Conservation (phyloP, 2,888 invertebrate genomes). For the Noctua comes region DNA sequence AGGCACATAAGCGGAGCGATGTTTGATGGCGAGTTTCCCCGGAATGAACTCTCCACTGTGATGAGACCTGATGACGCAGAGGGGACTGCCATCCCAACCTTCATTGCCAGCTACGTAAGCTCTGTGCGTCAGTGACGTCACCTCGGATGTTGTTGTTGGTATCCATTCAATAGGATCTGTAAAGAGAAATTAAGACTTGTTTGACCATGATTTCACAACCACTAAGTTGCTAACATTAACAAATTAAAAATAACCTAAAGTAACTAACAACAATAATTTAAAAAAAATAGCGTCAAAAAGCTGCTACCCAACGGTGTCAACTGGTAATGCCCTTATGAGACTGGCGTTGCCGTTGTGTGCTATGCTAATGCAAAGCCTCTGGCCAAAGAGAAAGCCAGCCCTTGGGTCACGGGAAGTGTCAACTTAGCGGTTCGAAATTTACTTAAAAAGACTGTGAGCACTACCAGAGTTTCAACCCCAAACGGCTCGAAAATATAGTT, state of each 20-base stretch:
- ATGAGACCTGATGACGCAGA: constrained; percentile 86
- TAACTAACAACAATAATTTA: too few species aligned
- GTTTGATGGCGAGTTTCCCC: constrained; percentile 84
- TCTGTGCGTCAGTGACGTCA: constrained; percentile 72
- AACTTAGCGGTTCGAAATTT: too few species aligned
- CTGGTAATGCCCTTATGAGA: neutral
- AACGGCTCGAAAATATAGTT: too few species aligned
- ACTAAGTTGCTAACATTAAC: neutral
- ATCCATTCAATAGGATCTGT: constrained; percentile 81
- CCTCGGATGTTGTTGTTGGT: constrained; percentile 75
- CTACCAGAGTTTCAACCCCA: too few species aligned
- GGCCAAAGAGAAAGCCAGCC: neutral
- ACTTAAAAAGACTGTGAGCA: too few species aligned
- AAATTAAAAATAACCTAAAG: too few species aligned
- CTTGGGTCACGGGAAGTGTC: neutral
- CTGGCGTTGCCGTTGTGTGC: neutral
- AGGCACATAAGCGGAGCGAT: constrained; percentile 82
- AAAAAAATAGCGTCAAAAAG: neutral
- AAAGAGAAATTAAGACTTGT: constrained; percentile 29
- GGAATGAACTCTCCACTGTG: constrained; percentile 84
- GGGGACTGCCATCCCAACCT: constrained; percentile 85
- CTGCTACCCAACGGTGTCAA: neutral
- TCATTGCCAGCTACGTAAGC: constrained; percentile 85
- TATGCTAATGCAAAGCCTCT: neutral
- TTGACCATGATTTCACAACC: neutral